Conservation (phyloP, 1,140 invertebrate genomes). For the Eumeta japonica region DNA sequence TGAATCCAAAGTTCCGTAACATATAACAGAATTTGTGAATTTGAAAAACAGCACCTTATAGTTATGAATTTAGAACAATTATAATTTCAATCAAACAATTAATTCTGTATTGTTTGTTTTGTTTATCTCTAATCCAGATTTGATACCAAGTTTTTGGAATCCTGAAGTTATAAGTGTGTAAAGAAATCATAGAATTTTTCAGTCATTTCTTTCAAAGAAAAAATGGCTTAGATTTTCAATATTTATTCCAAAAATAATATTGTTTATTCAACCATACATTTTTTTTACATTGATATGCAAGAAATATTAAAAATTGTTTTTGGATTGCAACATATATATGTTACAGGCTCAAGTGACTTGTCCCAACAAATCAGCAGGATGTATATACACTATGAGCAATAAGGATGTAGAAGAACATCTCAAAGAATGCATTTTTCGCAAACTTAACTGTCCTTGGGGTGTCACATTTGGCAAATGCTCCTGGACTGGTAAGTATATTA, state of each 20-base stretch:
- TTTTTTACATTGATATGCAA: not conserved
- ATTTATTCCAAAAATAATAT: not conserved
- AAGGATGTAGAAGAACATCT: constrained; percentile 40
- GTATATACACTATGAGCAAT: constrained; percentile 29
- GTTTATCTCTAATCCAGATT: no score
- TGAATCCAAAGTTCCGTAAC: not conserved
- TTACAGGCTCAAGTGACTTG: constrained; percentile 36
- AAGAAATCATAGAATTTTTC: no score
- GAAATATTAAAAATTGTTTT: not conserved
- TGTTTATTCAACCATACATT: not conserved
- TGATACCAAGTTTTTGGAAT: no score
- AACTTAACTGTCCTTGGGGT: constrained; percentile 45
- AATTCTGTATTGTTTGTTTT: no score
- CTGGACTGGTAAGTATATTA: constrained; percentile 49
- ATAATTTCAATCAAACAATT: not conserved
- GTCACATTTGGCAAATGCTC: constrained; percentile 45
- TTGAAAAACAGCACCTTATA: not conserved
- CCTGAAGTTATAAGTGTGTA: no score
- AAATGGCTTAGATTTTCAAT: not conserved
- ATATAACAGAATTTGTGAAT: not conserved
- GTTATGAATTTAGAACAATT: not conserved
- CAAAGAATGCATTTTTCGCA: constrained; percentile 47
- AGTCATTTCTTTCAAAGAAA: not conserved
- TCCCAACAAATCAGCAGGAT: constrained; percentile 38
- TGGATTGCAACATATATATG: not conserved